phyloP scores from a whole-genome alignment of 1,140 invertebrate species.

The Phthorimaea operculella region DNA sequence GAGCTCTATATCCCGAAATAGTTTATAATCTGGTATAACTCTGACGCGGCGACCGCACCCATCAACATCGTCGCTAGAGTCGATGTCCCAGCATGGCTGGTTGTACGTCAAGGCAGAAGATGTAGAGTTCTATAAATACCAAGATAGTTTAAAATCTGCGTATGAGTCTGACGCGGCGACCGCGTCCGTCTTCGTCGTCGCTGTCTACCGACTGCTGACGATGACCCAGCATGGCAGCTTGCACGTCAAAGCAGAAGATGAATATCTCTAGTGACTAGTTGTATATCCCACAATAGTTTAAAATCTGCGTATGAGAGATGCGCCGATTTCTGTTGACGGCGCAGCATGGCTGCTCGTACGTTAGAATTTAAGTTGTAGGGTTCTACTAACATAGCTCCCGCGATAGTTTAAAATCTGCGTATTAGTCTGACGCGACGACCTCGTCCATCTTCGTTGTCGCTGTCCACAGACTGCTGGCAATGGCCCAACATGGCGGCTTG shows the following conservation, averaged over 20 bases:
- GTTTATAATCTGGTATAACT: too few species aligned
- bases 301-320: conserved; percentile 53
- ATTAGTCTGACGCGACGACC: conserved; percentile 48
- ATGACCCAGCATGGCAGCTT: conserved; percentile 46
- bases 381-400: too few species aligned
- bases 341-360: conserved; percentile 52
- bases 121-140: too few species aligned
- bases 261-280: conserved; percentile 11
- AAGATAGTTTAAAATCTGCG: conserved; percentile 39
- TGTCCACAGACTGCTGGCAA: conserved; percentile 47
- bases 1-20: too few species aligned
- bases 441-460: conserved; percentile 50
- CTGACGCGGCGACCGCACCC: too few species aligned
- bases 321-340: conserved; percentile 40
- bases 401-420: conserved; percentile 39
- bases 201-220: conserved; percentile 50
- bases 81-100: conserved; percentile 47
- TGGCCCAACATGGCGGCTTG: conserved; percentile 49
- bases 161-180: conserved; percentile 47
- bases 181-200: conserved; percentile 51
- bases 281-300: conserved; percentile 13
- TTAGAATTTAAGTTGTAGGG: too few species aligned
- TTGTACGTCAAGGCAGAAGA: too few species aligned
- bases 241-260: conserved; percentile 41
- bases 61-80: too few species aligned